phyloP scores from a whole-genome alignment of 2,113 vertebrate species.

The Varanus komodoensis region DNA sequence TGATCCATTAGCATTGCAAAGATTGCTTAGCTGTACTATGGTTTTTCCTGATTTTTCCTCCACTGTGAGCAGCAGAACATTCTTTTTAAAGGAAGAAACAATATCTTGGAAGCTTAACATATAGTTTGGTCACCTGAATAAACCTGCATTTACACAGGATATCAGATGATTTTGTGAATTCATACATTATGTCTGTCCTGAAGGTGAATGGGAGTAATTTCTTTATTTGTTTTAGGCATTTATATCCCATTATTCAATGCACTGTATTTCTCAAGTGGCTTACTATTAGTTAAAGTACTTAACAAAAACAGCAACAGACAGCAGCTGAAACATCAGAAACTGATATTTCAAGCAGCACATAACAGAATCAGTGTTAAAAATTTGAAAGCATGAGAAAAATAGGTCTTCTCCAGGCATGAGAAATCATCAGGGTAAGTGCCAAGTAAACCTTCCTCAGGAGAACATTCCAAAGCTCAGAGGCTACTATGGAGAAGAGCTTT shows the following conservation, averaged over 20 bases:
- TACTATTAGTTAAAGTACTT: neutral
- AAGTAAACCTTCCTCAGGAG: neutral
- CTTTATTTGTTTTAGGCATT: neutral
- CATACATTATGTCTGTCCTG: too few relatives aligned
- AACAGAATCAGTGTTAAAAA: neutral
- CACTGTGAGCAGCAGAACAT: neutral
- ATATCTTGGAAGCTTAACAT: neutral
- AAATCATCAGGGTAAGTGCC: neutral
- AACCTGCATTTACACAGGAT: neutral
- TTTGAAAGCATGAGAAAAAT: neutral
- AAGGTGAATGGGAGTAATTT: neutral
- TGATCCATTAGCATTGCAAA: neutral
- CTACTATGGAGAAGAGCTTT: neutral
- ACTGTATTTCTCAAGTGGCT: neutral
- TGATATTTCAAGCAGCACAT: neutral
- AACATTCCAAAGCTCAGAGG: neutral
- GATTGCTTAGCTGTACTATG: neutral
- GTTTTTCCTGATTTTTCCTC: neutral
- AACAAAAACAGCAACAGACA: neutral
- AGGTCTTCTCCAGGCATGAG: neutral
- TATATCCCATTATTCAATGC: neutral
- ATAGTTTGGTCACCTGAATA: neutral
- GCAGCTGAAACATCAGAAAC: neutral
- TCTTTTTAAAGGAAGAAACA: neutral
- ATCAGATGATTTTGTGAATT: neutral